Conservation (phyloP, 2,888 invertebrate genomes). For the Phengaris alcon region DNA sequence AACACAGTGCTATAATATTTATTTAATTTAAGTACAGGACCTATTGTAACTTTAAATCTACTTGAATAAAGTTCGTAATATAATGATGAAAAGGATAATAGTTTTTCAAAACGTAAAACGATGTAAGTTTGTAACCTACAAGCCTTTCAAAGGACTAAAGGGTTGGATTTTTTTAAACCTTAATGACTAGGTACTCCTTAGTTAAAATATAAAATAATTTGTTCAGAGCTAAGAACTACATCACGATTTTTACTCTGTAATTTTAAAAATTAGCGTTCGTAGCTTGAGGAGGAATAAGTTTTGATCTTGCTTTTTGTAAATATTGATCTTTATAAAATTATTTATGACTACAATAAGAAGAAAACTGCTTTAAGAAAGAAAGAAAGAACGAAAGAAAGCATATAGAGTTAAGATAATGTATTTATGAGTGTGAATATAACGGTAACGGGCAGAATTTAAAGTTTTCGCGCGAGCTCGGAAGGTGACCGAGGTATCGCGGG, state of each 20-base stretch:
- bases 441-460: not conserved
- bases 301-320: not conserved
- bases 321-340: not conserved
- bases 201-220: no score
- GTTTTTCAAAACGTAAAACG: not conserved
- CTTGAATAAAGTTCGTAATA: not conserved
- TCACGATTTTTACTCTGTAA: no score
- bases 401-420: not conserved
- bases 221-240: no score
- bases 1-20: no score
- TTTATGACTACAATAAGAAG: not conserved
- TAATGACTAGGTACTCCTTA: no score
- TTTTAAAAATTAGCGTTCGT: no score
- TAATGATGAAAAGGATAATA: not conserved
- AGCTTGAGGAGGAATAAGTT: no score
- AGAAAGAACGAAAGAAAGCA: not conserved
- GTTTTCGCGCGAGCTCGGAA: conserved; percentile 13
- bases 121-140: not conserved
- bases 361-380: not conserved
- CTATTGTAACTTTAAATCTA: not conserved
- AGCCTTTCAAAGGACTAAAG: not conserved
- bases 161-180: no score
- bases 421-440: not conserved
- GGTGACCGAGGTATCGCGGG: conserved; percentile 9
- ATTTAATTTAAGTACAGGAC: not conserved